Conservation (phyloP, 1,140 invertebrate genomes). For the Drosophila sproati region DNA sequence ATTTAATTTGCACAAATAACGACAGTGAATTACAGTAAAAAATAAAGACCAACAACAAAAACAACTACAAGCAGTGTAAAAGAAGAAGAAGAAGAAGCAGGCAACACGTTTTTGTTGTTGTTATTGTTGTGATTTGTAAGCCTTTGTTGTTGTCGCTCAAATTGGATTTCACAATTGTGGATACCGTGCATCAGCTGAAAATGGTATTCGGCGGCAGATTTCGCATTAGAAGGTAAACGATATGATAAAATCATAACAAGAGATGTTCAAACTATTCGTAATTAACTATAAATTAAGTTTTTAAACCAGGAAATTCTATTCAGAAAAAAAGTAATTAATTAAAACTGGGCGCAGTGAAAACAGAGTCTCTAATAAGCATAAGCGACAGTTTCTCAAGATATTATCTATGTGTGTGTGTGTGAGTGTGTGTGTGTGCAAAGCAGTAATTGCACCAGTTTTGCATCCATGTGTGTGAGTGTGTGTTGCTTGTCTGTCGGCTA, state of each 20-base stretch:
- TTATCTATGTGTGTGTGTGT: slow-evolving; percentile 35
- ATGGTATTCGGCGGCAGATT: slow-evolving; percentile 83
- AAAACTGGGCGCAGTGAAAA: slow-evolving; percentile 52
- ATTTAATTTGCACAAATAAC: slow-evolving; percentile 66
- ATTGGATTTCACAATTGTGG: slow-evolving; percentile 80
- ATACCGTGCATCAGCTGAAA: slow-evolving; percentile 75
- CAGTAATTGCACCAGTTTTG: slow-evolving; percentile 1
- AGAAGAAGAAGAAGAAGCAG: slow-evolving; percentile 9
- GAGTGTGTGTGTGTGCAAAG: slow-evolving; percentile 17
- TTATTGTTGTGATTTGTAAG: slow-evolving; percentile 24
- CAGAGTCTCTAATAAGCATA: slow-evolving; percentile 59
- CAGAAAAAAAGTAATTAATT: slow-evolving; percentile 34
- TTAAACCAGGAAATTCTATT: slow-evolving; percentile 35
- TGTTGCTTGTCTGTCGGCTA: slow-evolving; percentile 52
- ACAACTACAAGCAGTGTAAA: slow-evolving; percentile 4
- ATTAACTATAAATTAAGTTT: slow-evolving; percentile 18
- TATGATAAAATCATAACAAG: slow-evolving; percentile 10
- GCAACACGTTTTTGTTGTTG: slow-evolving; percentile 31
- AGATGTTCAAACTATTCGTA: slow-evolving; percentile 1
- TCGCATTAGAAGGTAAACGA: slow-evolving; percentile 80
- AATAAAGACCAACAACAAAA: slow-evolving; percentile 44
- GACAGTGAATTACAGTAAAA: slow-evolving; percentile 53
- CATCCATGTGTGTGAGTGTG: slow-evolving; percentile 4
- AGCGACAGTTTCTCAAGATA: slow-evolving; percentile 57
- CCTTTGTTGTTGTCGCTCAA: slow-evolving; percentile 42